Base-by-base conservation (phyloP, 2,888 invertebrate species). In the Cacoxenus indagator region DNA sequence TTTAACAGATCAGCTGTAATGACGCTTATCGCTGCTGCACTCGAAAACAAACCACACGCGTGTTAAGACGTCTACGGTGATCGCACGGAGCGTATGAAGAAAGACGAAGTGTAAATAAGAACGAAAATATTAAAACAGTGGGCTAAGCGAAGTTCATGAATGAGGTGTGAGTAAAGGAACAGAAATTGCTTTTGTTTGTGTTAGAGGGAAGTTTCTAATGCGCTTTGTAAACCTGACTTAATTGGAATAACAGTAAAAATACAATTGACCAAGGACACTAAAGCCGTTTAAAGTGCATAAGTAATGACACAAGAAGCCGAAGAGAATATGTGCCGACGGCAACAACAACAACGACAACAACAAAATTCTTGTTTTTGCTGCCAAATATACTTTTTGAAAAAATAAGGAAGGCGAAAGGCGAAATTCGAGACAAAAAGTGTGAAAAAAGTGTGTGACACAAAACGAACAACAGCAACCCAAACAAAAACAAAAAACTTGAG, bases 401-500 rank as follows among this genome's bases (percentile, higher is more conserved):
- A 29, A 51, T 22, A 57, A 57, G 9, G 31, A 57, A 57, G 17
- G 6, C n/a, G 19, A 57, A 17, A 31, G 19, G 17, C 27, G 17
- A 57, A 29, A 26, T 6, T 17, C 17, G 8, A 57, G 31, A 57
- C 4, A 57, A 31, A 29, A 29, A 29, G 14, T 17, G 31, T 57
- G 29, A 64, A n/a, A 48, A 48, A 45, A 48, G 65, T 66, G 66
- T 57, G 57, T 66, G 66, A 55, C 43, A 65, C 65, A 54, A 65
- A 55, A 65, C 14, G 5, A 31, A 27, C n/a, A 57, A 57, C 11
- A 57, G 31, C 29, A 57, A 14, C n/a, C 14, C 17, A n/a, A n/a
- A 64, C 26, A 48, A 48, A 48, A 48, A 11, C 14, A 64, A 43
- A 65, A 64, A 48, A 46, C 46, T 46, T 29, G 43, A 43, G 57